Base-by-base conservation (phyloP, 2,113 vertebrate genomes). In the Strix uralensis region DNA sequence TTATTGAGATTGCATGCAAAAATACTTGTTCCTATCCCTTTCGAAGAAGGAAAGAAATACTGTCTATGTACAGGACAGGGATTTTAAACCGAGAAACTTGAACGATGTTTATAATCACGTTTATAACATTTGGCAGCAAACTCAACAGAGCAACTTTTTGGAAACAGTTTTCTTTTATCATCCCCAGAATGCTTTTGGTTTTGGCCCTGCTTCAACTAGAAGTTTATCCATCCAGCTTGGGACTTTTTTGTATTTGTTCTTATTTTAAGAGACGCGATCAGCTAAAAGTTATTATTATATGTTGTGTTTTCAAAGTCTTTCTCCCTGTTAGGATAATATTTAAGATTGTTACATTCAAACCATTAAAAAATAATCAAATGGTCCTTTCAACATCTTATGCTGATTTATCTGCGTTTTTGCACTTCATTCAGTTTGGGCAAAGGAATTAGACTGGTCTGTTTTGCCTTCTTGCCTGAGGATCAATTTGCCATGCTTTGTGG, bases 81-180 rank as follows among this genome's bases (percentile, higher is more conserved):
- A 65, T 80, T 86, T 97, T 77, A 91, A 94, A 88, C 62, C 36
- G 71, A 95, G 81, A 88, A 95, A 69, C 83, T 72, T 70, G 55
- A 94, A 70, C 51, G 73, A 77, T 54, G 58, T 92, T 95, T 92
- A 80, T 82, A 87, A 92, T 91, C 46, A 30, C 58, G 66, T 92
- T 97, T 89, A 70, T 89, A 87, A 87, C 74, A 77, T 80, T 82
- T 96, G 89, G 92, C 83, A 95, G 78, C 55, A 88, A 95, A 91
- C 55, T 86, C 66, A 74, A 90, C 87, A 83, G 74, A 94, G 26
- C 23, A 94, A 44, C 62, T 44, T 94, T 94, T 93, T 95, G 70
- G 84, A 94, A 95, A 77, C 12, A 25, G 51, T 83, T 88, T 92
- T 94, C 46, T 90, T 96, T 94, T 94, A 88, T 96, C 94, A 75